Evolutionary conservation across 2,888 invertebrate species (phyloP), one percentile per base, ranked within the genome.

Genomic region (Mesorhabditis spiculigera): DNA sequence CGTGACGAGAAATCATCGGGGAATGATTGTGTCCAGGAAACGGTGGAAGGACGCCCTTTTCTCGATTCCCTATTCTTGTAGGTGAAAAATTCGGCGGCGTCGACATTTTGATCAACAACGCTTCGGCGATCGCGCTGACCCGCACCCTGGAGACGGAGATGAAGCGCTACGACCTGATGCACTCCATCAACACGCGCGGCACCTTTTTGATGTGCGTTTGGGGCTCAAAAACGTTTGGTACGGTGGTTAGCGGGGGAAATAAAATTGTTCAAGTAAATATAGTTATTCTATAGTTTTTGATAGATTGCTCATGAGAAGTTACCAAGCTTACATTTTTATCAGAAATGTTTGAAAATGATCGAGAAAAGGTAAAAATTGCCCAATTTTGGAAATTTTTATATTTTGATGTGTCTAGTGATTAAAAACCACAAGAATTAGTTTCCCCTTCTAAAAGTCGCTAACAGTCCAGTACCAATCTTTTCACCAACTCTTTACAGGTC

Each of bases 81-180:
- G 58, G 58, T 65, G 13, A 75, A 68, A 75, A 77, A 66, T 78
- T 78, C 66, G 78, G 78, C 4, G 78, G 95, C 10, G 95, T 97
- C 81, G 97, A 97, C 86, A 92, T 97, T 78, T 87, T 89, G 41
- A 89, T 97, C 28, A 97, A 97, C 88, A 97, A 97, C 89, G 97
- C 97, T 1, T 94, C 94, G 75, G 96, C 96, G 10, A 97, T 97
- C 82, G 86, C 86, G 69, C 84, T 89, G 28, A 82, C 94, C 0
- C 90, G 90, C 66, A 77, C 78, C 0, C 74, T 76, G 61, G 75
- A 75, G 28, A 95, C 95, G 0, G 91, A 93, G 61, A 95, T 97
- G 95, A 97, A 97, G 88, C 90, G 91, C 87, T 97, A 93, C 86
- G 97, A 97, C 88, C 90, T 97, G 63, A 97, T 97, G 96, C 93